Evolutionary conservation across 2,797 vertebrate genomes (phyloP).

Genomic region (Argentina silus): DNA sequence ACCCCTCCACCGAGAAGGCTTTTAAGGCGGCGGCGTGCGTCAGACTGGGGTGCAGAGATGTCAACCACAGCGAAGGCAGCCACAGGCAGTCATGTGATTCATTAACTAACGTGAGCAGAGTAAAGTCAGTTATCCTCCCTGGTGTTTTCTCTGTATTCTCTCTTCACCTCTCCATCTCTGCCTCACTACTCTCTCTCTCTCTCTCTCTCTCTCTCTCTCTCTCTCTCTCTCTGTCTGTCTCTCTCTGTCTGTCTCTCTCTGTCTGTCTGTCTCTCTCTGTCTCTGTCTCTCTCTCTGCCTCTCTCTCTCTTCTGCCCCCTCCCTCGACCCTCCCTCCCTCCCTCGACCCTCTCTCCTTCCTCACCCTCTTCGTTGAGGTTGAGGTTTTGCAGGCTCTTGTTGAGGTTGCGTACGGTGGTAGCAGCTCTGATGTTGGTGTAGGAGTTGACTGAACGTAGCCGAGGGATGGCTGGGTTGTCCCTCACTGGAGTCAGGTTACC

Average conservation of each 20-base stretch:
- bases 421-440: conserved; percentile 96
- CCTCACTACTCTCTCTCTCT: background rate
- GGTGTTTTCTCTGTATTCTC: too few relatives aligned
- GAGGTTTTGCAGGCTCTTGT: conserved; percentile 98
- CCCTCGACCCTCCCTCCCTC: background rate
- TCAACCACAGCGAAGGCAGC: too few relatives aligned
- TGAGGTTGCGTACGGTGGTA: conserved; percentile 89
- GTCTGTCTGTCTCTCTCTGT: conserved; percentile 8
- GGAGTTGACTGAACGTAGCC: conserved; percentile 93
- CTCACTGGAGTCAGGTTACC: conserved; percentile 91
- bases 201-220: background rate
- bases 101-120: too few relatives aligned
- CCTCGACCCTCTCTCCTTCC: background rate
- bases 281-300: background rate
- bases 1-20: too few relatives aligned
- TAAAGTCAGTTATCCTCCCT: too few relatives aligned
- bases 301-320: background rate
- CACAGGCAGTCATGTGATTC: too few relatives aligned
- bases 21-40: too few relatives aligned
- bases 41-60: too few relatives aligned
- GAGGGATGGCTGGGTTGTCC: conserved; percentile 89
- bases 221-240: background rate
- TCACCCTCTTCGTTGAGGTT: conserved; percentile 93
- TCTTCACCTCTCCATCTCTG: background rate
- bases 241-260: background rate